phyloP scores from a whole-genome alignment of 1,140 invertebrate species.

The Heterodera carotae region DNA sequence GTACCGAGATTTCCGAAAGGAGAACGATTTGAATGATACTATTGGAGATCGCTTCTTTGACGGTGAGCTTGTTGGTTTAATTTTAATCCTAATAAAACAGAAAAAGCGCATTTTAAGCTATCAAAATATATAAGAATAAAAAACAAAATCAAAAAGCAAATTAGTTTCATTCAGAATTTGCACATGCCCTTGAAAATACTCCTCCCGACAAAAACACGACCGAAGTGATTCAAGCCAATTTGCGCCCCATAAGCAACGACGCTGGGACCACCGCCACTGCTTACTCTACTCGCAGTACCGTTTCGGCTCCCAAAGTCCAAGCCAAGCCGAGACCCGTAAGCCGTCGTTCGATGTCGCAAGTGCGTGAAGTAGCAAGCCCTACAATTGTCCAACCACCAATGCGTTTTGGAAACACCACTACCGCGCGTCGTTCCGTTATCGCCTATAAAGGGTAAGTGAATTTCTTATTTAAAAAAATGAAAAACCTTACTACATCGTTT shows the following conservation, averaged over 20 bases:
- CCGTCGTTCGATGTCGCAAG: not conserved
- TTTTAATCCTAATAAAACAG: not conserved
- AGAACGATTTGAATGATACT: not conserved
- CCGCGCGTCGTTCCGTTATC: not conserved
- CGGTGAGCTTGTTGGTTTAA: not conserved
- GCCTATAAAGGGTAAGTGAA: not conserved
- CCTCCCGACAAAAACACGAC: no score
- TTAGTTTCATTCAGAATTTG: no score
- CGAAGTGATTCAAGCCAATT: no score
- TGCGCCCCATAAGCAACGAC: not conserved
- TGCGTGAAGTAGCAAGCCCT: not conserved
- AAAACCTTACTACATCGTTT: not conserved
- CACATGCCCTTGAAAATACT: no score
- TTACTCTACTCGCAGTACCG: not conserved
- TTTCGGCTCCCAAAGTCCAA: not conserved
- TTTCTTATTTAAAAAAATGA: no score
- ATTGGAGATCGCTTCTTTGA: constrained; percentile 5
- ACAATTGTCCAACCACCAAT: not conserved
- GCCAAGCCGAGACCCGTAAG: not conserved
- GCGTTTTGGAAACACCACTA: constrained; percentile 15
- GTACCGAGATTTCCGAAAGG: constrained; percentile 3
- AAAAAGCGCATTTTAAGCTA: not conserved
- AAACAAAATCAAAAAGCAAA: not conserved
- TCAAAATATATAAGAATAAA: not conserved
- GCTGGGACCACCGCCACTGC: not conserved